These are phyloP conservation scores for Phainopepla nitens DNA, from an alignment of 2,113 vertebrate genomes.

Conservation along the genomic window DNA sequence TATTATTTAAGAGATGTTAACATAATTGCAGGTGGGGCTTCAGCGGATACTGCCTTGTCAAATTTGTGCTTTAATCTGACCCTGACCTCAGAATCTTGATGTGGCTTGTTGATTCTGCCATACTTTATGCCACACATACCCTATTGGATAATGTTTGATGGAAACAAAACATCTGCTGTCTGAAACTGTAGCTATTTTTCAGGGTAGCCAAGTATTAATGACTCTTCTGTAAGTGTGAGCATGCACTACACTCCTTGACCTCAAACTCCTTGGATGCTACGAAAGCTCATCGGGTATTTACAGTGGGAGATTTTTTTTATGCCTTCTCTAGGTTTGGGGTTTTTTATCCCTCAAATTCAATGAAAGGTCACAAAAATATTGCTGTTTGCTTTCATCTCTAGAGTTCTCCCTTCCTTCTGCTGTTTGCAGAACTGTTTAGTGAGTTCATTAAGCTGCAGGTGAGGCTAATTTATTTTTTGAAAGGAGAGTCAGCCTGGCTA, in stretches of 20 bases:
- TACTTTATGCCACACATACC: neutral
- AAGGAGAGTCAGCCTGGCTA: neutral
- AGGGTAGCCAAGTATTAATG: neutral
- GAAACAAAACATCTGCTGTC: neutral
- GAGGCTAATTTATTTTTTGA: neutral
- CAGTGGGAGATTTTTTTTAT: neutral
- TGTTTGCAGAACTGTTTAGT: neutral
- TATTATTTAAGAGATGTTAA: neutral
- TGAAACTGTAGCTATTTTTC: neutral
- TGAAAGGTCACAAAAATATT: neutral
- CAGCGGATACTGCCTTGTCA: neutral
- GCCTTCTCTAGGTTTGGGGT: neutral
- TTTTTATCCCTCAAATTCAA: neutral
- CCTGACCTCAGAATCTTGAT: neutral
- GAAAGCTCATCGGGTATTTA: neutral
- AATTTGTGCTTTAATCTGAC: neutral
- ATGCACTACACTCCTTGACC: too few species aligned
- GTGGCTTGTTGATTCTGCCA: neutral
- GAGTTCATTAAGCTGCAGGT: neutral
- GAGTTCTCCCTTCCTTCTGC: neutral
- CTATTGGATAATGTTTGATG: neutral
- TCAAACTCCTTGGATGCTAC: neutral
- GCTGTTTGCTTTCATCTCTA: neutral
- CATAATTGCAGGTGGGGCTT: neutral
- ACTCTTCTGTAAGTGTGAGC: neutral